Conservation (phyloP, 2,797 vertebrate genomes). For the Babyrousa celebensis region DNA sequence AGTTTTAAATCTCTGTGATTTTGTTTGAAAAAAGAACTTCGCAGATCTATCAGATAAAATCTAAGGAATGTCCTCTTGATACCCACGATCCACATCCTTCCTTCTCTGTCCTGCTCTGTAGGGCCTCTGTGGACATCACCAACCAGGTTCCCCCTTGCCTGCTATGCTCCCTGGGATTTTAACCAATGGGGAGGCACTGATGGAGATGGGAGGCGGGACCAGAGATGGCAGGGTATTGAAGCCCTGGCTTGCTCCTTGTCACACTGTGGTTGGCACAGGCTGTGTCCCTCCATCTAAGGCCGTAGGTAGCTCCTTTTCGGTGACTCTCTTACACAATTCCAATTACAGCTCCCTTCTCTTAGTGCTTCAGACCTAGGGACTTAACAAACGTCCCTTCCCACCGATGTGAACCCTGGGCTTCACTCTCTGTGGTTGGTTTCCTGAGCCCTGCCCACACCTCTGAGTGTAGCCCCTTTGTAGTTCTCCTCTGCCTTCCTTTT, state of each 20-base stretch:
- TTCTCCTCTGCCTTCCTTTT: background rate
- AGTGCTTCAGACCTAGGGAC: background rate
- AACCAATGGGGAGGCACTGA: background rate
- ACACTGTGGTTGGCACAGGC: background rate
- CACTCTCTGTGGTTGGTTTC: background rate
- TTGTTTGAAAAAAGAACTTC: background rate
- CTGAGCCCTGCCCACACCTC: background rate
- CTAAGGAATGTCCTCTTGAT: background rate
- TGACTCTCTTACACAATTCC: background rate
- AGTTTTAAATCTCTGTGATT: background rate
- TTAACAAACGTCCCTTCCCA: background rate
- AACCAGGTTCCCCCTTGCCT: background rate
- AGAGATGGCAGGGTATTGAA: background rate
- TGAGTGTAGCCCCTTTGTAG: background rate
- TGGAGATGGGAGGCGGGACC: background rate
- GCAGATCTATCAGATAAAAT: background rate
- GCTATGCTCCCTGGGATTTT: background rate
- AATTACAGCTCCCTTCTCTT: background rate
- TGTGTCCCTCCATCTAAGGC: background rate
- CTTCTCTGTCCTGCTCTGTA: background rate
- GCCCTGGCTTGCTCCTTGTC: background rate
- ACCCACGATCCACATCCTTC: background rate
- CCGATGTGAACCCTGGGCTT: background rate
- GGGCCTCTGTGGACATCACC: background rate
- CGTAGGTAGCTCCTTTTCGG: background rate